phyloP scores from a whole-genome alignment of 2,888 invertebrate genomes.

The Erebia epiphron region DNA sequence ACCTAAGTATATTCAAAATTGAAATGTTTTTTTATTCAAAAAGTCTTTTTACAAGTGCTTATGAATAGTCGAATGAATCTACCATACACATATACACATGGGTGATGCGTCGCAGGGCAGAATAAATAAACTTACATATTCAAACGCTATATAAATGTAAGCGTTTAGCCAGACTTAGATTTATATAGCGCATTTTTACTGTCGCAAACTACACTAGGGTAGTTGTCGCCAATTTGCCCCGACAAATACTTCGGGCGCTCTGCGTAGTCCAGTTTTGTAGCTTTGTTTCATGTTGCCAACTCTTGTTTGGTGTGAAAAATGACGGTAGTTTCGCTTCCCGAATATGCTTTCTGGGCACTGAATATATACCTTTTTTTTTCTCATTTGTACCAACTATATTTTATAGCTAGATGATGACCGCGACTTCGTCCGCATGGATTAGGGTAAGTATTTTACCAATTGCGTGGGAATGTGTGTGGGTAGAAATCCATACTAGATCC shows the following conservation, averaged over 20 bases:
- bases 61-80: too few relatives aligned
- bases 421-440: too few relatives aligned
- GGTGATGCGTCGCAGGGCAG: too few relatives aligned
- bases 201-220: slow-evolving; percentile 48
- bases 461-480: too few relatives aligned
- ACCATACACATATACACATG: too few relatives aligned
- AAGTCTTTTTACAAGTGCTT: too few relatives aligned
- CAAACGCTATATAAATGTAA: too few relatives aligned
- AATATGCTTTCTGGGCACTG: slow-evolving; percentile 7
- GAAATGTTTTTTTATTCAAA: too few relatives aligned
- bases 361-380: not conserved
- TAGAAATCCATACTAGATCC: too few relatives aligned
- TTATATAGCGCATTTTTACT: slow-evolving; percentile 50
- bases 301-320: slow-evolving; percentile 14
- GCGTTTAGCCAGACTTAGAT: slow-evolving; percentile 25
- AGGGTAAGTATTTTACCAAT: too few relatives aligned
- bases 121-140: too few relatives aligned
- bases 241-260: slow-evolving; percentile 35
- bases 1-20: too few relatives aligned
- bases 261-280: slow-evolving; percentile 39
- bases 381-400: not conserved
- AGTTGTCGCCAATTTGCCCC: slow-evolving; percentile 44
- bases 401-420: not conserved
- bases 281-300: slow-evolving; percentile 32
- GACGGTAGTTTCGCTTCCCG: not conserved